Conservation (phyloP, 2,797 vertebrate species). For the Gymnodraco acuticeps region DNA sequence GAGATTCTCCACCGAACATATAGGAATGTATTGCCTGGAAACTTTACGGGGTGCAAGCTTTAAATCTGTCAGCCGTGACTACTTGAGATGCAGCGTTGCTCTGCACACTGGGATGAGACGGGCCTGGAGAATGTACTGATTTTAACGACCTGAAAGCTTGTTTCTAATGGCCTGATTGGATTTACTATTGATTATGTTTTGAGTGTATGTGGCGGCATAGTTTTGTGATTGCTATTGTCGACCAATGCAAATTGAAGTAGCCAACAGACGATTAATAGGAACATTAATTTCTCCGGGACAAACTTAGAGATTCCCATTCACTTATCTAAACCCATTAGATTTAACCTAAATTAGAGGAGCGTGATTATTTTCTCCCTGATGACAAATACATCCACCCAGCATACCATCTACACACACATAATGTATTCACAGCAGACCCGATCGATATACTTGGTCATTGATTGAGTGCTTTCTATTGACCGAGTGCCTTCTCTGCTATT, state of each 20-base stretch:
- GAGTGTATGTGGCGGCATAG: slow-evolving; percentile 37
- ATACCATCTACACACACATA: slow-evolving; percentile 11
- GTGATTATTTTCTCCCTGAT: slow-evolving; percentile 35
- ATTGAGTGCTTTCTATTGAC: slow-evolving; percentile 46
- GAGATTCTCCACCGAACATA: background rate
- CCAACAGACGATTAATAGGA: slow-evolving; percentile 40
- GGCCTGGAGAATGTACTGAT: slow-evolving; percentile 44
- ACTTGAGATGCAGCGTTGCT: slow-evolving; percentile 34
- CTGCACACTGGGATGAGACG: slow-evolving; percentile 17
- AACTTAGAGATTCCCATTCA: slow-evolving; percentile 55
- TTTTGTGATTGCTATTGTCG: slow-evolving; percentile 63
- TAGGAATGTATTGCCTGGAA: background rate
- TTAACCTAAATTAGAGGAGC: slow-evolving; percentile 46
- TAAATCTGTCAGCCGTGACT: slow-evolving; percentile 26
- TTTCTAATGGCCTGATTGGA: slow-evolving; percentile 69
- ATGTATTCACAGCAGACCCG: slow-evolving; percentile 33
- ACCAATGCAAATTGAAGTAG: slow-evolving; percentile 56
- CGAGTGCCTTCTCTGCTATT: slow-evolving; percentile 18
- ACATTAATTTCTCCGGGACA: slow-evolving; percentile 46
- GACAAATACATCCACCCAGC: slow-evolving; percentile 31
- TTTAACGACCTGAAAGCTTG: slow-evolving; percentile 64
- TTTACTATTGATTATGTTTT: slow-evolving; percentile 76
- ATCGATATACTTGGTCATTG: slow-evolving; percentile 46
- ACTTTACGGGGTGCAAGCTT: slow-evolving; percentile 3
- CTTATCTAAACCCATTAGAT: slow-evolving; percentile 52